Evolutionary conservation across 2,797 vertebrate genomes (phyloP), one percentile per base, ranked within the genome.

Genomic region (Liasis olivaceus): DNA sequence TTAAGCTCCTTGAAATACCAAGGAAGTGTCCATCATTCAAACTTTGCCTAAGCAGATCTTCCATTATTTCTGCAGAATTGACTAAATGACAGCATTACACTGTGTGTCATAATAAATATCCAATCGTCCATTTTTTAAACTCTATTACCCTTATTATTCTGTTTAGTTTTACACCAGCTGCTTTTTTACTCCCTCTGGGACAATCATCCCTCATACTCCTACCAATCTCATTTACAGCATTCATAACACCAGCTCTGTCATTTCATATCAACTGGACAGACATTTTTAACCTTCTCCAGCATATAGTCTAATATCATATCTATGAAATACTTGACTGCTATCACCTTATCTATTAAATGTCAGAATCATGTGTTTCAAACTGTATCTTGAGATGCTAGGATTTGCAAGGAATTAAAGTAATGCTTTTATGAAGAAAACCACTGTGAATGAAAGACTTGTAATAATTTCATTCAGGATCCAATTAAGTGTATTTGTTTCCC

Each of bases 271-370:
- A 94, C 95, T 90, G 56, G 92, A 93, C 94, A 96, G 94, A 94
- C 60, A 96, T 97, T 97, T 97, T 95, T 97, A 96, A 97, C 97
- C 95, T 97, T 96, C 96, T 91, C 94, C 94, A 95, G 95, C 97
- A 96, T 95, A 94, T 91, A 94, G 91, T 90, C 94, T 92, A 94
- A 96, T 95, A 96, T 88, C 96, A 97, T 97, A 96, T 96, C 96
- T 81, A 24, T 94, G 95, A 97, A 97, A 96, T 96, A 96, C 96
- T 96, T 96, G 95, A 93, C 96, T 95, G 96, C 96, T 96, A 97
- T 97, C 95, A 97, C 96, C 96, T 97, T 96, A 96, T 95, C 96
- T 97, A 97, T 96, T 97, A 98, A 98, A 98, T 97, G 97, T 98
- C 97, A 98, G 96, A 97, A 96, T 96, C 97, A 93, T 96, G 96